These are phyloP conservation scores for Dilophus febrilis DNA, from an alignment of 2,888 invertebrate species.

Conservation along the genomic window DNA sequence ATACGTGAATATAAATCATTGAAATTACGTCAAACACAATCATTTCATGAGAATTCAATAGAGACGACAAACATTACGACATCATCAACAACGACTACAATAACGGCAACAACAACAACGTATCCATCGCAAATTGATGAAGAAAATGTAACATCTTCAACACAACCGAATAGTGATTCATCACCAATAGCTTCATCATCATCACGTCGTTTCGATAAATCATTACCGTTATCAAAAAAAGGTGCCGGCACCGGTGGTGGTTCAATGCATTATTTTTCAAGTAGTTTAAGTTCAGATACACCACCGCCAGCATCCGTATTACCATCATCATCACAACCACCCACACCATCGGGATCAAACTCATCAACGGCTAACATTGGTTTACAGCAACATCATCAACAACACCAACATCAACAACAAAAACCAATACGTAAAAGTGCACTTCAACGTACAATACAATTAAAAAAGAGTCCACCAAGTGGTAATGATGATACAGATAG, in stretches of 20 bases:
- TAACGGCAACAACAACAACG: conserved; percentile 25
- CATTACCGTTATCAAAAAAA: too few relatives aligned
- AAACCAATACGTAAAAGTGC: conserved; percentile 49
- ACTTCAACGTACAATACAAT: conserved; percentile 39
- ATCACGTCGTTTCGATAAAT: conserved; percentile 34
- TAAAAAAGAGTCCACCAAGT: conserved; percentile 52
- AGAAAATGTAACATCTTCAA: conserved; percentile 30
- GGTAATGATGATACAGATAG: conserved; percentile 62
- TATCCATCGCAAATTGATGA: conserved; percentile 37
- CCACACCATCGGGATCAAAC: too few relatives aligned
- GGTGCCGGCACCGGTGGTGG: too few relatives aligned
- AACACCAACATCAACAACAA: too few relatives aligned
- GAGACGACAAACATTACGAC: conserved; percentile 34
- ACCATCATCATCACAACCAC: too few relatives aligned
- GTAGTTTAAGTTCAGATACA: conserved; percentile 56
- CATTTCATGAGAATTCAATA: conserved; percentile 45
- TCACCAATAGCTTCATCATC: conserved; percentile 19
- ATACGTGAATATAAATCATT: conserved; percentile 44
- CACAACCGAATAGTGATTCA: conserved; percentile 33
- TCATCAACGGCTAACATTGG: too few relatives aligned
- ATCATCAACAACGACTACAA: conserved; percentile 35
- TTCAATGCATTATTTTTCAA: conserved; percentile 57
- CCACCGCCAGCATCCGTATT: conserved; percentile 48
- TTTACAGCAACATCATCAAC: too few relatives aligned
- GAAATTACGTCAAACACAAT: conserved; percentile 42